These are phyloP conservation scores for Bellardia bayeri DNA, from an alignment of 2,888 invertebrate species.

Conservation along the genomic window DNA sequence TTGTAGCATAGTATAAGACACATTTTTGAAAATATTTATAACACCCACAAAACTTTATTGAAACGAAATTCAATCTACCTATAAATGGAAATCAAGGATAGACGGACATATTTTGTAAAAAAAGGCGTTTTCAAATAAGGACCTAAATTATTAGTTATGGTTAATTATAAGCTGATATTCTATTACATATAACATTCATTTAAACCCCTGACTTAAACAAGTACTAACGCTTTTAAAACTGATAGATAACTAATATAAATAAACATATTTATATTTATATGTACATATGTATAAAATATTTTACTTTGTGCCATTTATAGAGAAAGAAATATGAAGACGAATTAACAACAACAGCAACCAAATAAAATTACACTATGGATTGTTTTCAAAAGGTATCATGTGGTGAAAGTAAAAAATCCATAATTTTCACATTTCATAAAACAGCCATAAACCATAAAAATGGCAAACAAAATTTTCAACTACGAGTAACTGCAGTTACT, in stretches of 20 bases:
- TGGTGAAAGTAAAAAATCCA: conserved; percentile 82
- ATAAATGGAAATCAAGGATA: too few species aligned
- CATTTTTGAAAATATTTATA: too few species aligned
- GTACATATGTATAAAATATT: neutral
- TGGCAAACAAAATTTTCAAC: conserved; percentile 46
- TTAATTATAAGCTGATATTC: neutral
- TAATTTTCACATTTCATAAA: conserved; percentile 77
- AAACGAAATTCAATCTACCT: too few species aligned
- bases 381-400: conserved; percentile 76
- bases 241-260: conserved; percentile 20
- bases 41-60: too few species aligned
- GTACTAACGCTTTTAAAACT: conserved; percentile 6
- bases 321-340: conserved; percentile 10
- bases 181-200: neutral
- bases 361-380: conserved; percentile 41
- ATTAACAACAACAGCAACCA: conserved; percentile 49
- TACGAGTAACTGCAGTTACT: conserved; percentile 35
- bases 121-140: too few species aligned
- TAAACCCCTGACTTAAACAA: neutral
- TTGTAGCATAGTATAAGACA: too few species aligned
- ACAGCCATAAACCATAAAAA: conserved; percentile 71
- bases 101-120: too few species aligned
- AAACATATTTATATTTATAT: neutral
- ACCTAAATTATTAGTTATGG: too few species aligned
- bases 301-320: conserved; percentile 18